A percentile compares a stretch with the other conserved stretches of the same genome.
phyloP scores from a whole-genome alignment of 92 coral and sea anemone species.

The Isaurus tuberculatus region DNA sequence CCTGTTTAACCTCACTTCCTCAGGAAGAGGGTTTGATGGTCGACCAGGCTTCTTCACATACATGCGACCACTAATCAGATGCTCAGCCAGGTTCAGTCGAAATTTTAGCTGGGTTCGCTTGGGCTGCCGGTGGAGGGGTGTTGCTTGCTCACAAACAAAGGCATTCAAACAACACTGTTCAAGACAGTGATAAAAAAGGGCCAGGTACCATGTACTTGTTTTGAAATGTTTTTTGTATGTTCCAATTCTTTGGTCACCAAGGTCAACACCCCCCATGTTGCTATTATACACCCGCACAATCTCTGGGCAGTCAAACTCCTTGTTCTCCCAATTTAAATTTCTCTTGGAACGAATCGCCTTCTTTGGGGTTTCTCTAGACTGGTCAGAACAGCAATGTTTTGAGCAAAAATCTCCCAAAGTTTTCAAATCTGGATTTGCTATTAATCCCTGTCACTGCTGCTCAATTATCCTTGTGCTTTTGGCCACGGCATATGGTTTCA shows the following conservation, averaged over 20 bases:
- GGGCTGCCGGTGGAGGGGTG: background rate
- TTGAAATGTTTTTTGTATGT: background rate
- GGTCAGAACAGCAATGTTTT: no score
- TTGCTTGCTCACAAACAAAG: no score
- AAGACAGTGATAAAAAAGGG: background rate
- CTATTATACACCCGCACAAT: background rate
- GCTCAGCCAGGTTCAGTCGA: background rate
- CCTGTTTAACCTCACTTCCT: no score
- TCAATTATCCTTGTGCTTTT: no score
- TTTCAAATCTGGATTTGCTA: no score
- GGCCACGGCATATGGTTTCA: no score
- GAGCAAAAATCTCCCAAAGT: no score
- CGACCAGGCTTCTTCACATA: background rate
- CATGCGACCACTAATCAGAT: background rate
- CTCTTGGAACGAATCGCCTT: no score
- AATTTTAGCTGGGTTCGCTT: background rate
- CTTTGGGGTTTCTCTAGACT: no score
- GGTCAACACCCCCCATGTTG: background rate
- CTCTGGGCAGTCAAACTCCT: background rate
- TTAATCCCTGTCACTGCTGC: no score
- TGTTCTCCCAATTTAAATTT: background rate
- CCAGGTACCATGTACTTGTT: background rate
- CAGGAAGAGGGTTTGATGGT: background rate
- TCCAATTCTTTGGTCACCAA: background rate
- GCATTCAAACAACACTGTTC: background rate